Evolutionary conservation across 2,888 invertebrate species (phyloP).

Genomic region (Andrena dorsata): DNA sequence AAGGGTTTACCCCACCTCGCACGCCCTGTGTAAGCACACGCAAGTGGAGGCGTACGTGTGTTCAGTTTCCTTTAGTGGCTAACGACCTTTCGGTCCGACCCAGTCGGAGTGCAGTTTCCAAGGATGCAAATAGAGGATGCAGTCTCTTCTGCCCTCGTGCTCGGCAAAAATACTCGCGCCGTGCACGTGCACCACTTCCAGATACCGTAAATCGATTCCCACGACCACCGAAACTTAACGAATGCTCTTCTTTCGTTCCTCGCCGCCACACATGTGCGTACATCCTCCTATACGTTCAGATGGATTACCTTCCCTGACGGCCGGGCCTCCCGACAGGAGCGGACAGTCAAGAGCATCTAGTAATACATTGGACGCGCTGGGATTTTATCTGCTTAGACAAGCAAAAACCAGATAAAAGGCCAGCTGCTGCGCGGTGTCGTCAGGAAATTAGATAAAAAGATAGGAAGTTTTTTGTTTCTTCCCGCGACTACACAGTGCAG

Average conservation of each 20-base stretch:
- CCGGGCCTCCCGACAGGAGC: background rate
- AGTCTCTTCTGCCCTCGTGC: conserved; percentile 46
- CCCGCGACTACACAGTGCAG: background rate
- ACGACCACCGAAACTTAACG: conserved; percentile 60
- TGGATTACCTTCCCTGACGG: background rate
- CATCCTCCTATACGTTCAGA: conserved; percentile 11
- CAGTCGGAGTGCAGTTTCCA: conserved; percentile 41
- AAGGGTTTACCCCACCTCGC: too few species aligned
- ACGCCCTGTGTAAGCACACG: too few species aligned
- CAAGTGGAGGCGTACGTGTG: conserved; percentile 5
- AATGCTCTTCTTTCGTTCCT: conserved; percentile 41
- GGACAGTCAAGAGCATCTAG: conserved; percentile 17
- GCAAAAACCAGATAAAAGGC: conserved; percentile 39
- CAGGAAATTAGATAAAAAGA: conserved; percentile 53
- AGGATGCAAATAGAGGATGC: conserved; percentile 69
- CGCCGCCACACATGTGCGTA: conserved; percentile 49
- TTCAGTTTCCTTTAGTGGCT: conserved; percentile 51
- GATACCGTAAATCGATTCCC: conserved; percentile 71
- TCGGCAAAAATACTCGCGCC: conserved; percentile 65
- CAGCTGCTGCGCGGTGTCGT: conserved; percentile 44
- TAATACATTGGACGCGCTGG: conserved; percentile 16
- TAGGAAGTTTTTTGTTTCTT: conserved; percentile 25
- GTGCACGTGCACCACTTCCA: conserved; percentile 68
- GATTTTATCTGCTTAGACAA: conserved; percentile 26
- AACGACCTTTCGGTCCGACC: conserved; percentile 35